Conservation (phyloP, 1,140 invertebrate genomes). For the Grapholita molesta region DNA sequence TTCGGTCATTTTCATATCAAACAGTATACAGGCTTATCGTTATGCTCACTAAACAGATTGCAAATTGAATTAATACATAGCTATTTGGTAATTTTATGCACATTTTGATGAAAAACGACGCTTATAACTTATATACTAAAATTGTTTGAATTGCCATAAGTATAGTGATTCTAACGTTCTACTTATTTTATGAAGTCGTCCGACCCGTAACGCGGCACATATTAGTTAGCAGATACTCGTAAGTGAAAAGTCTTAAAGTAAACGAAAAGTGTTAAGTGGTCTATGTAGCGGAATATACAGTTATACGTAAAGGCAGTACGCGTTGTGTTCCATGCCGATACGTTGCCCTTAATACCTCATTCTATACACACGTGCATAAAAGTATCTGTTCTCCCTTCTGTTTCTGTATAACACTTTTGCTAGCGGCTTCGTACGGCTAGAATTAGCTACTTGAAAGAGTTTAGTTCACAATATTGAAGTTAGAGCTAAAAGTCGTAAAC, state of each 20-base stretch:
- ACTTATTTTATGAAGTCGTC: not conserved
- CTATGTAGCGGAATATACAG: slow-evolving; percentile 3
- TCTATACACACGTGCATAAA: not conserved
- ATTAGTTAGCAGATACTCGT: not conserved
- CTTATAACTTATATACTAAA: not conserved
- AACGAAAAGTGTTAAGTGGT: slow-evolving; percentile 1
- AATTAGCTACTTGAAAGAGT: too few relatives aligned
- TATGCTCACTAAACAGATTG: not conserved
- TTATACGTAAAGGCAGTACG: not conserved
- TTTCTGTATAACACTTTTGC: too few relatives aligned
- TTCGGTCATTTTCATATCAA: not conserved
- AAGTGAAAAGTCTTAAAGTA: slow-evolving; percentile 1
- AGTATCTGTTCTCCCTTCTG: not conserved
- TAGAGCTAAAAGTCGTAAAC: not conserved
- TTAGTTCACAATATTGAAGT: too few relatives aligned
- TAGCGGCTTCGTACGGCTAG: too few relatives aligned
- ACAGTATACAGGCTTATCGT: not conserved
- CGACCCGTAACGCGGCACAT: not conserved
- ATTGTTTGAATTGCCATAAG: not conserved
- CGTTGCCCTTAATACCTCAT: not conserved
- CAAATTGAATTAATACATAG: not conserved
- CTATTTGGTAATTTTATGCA: not conserved
- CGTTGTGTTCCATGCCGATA: not conserved
- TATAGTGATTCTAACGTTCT: not conserved
- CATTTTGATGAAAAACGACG: not conserved